Conservation (phyloP, 2,797 vertebrate species). For the Rhynchotus rufescens region DNA sequence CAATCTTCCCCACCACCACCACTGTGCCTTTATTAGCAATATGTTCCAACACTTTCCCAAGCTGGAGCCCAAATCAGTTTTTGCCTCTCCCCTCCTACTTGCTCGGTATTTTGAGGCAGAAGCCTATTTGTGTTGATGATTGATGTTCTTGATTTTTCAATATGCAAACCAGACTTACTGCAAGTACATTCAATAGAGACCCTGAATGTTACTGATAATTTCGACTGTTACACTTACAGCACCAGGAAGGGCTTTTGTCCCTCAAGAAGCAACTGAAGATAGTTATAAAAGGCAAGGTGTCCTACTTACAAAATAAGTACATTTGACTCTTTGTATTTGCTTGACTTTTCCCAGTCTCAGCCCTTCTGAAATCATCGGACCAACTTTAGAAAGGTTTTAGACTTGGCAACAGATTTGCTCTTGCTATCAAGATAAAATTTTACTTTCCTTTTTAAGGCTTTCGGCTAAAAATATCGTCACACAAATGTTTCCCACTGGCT, state of each 20-base stretch:
- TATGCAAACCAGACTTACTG: background rate
- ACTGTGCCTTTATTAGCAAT: background rate
- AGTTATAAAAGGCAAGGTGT: background rate
- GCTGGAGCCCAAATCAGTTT: background rate
- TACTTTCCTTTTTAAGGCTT: background rate
- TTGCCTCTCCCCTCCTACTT: background rate
- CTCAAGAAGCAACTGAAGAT: background rate
- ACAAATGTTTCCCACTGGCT: background rate
- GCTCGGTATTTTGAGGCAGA: background rate
- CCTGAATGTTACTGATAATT: background rate
- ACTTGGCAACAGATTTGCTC: too few relatives aligned
- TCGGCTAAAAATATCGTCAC: background rate
- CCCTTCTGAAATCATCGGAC: background rate
- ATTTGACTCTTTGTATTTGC: background rate
- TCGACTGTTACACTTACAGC: background rate
- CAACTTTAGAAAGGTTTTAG: background rate
- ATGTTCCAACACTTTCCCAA: background rate
- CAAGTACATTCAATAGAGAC: background rate
- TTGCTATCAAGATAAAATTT: background rate
- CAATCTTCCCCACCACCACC: accelerated
- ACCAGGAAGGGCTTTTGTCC: background rate
- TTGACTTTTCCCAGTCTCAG: background rate
- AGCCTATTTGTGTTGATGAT: background rate
- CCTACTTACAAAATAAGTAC: background rate
- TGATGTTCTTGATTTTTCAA: background rate